These are phyloP conservation scores for cattle (Bos taurus) DNA, from an alignment of 2,113 vertebrate species.

Conservation along the genomic window ARS-UCD2.0 NC_037329.1:31585001-31585500, in stretches of 20 bases:
- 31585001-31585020: background rate
- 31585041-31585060: background rate
- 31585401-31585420: constrained; percentile 37
- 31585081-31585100: background rate
- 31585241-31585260: constrained; percentile 75
- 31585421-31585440: constrained; percentile 64
- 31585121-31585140: background rate
- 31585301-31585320: constrained; percentile 64
- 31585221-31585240: constrained; percentile 54
- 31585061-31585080: background rate
- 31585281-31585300: constrained; percentile 50
- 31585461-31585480: constrained; percentile 84
- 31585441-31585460: constrained; percentile 75
- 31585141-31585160: background rate
- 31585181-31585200: constrained; percentile 12
- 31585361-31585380: constrained; percentile 60
- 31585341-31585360: constrained; percentile 47
- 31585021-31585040: background rate
- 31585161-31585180: background rate
- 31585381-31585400: constrained; percentile 59
- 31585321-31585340: constrained; percentile 67
- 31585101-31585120: background rate
- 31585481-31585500: constrained; percentile 54
- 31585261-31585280: constrained; percentile 77
- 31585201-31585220: constrained; percentile 68